These are phyloP conservation scores for Peromyscus leucopus DNA, from an alignment of 2,113 vertebrate genomes.

Conservation along the genomic window DNA sequence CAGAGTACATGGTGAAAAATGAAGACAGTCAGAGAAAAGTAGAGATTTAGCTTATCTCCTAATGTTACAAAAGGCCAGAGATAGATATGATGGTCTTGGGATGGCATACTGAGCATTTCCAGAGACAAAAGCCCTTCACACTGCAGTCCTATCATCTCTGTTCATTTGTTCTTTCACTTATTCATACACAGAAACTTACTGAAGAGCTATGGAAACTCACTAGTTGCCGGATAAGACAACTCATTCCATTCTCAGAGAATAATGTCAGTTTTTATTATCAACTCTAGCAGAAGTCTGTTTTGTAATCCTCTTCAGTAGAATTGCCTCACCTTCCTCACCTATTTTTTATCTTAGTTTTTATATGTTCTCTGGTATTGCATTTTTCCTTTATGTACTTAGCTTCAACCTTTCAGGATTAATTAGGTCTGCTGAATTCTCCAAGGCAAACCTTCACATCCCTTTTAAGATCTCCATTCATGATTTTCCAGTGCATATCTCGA, in stretches of 20 bases:
- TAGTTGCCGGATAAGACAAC: not conserved
- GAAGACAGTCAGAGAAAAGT: not conserved
- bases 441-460: not conserved
- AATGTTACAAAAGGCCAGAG: not conserved
- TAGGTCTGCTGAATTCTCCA: not conserved
- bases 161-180: not conserved
- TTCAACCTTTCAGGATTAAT: not conserved
- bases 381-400: not conserved
- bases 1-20: not conserved
- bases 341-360: not conserved
- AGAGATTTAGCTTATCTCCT: not conserved
- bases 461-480: not conserved
- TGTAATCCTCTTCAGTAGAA: not conserved
- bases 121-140: not conserved
- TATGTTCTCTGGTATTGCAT: not conserved
- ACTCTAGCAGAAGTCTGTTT: not conserved
- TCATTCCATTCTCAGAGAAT: not conserved
- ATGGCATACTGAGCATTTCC: not conserved
- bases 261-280: not conserved
- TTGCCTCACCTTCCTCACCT: accelerated
- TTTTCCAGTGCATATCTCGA: not conserved
- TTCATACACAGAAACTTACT: not conserved
- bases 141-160: not conserved
- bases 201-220: not conserved
- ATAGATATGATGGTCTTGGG: not conserved